phyloP scores from a whole-genome alignment of 2,797 vertebrate species.

The Acridotheres tristis region DNA sequence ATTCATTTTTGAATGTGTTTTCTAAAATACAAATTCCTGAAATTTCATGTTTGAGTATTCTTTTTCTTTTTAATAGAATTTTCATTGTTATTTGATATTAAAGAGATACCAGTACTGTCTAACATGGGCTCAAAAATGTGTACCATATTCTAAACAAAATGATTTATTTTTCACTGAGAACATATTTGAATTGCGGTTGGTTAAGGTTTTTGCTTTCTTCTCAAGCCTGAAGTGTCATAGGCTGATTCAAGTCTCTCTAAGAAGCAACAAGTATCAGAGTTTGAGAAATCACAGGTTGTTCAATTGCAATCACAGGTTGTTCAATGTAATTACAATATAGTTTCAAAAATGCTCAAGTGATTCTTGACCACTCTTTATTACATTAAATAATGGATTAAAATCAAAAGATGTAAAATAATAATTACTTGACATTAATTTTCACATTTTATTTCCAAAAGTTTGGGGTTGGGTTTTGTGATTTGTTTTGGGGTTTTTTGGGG shows the following conservation, averaged over 20 bases:
- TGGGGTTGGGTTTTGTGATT: rapidly evolving
- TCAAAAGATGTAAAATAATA: not conserved
- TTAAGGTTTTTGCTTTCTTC: not conserved
- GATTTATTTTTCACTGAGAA: not conserved
- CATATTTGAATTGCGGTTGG: not conserved
- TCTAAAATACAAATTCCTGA: not conserved
- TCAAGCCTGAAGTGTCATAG: not conserved
- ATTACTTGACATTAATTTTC: not conserved
- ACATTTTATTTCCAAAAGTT: not conserved
- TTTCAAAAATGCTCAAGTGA: not conserved
- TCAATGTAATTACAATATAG: not conserved
- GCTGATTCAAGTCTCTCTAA: not conserved
- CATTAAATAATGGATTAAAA: not conserved
- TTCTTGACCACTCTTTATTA: not conserved
- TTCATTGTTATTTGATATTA: not conserved
- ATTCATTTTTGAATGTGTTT: not conserved
- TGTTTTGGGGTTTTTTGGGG: rapidly evolving
- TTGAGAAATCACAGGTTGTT: not conserved
- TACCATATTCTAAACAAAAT: not conserved
- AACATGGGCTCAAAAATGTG: not conserved
- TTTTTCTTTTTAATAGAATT: not conserved
- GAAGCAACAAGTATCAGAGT: not conserved
- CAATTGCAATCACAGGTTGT: not conserved
- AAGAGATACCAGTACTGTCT: not conserved
- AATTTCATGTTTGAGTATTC: not conserved